Conservation (phyloP, 2,888 invertebrate species). For the Neria commutata region DNA sequence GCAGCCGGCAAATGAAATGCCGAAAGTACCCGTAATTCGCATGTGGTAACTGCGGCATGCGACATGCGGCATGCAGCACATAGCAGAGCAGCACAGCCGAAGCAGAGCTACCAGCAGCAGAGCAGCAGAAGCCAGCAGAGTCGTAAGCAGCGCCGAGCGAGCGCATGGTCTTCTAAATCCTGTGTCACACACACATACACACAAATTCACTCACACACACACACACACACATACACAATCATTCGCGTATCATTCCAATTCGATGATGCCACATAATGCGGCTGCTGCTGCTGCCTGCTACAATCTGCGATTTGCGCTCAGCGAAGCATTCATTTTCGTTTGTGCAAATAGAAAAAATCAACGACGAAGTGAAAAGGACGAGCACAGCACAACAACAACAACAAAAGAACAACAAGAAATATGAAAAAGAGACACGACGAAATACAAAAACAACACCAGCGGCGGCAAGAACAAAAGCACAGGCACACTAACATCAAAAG, state of each 20-base stretch:
- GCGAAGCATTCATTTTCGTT: constrained; percentile 32
- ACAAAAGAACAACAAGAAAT: constrained; percentile 14
- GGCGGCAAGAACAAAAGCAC: constrained; percentile 3
- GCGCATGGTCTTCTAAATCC: constrained; percentile 32
- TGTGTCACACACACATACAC: constrained; percentile 3
- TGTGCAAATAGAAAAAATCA: constrained; percentile 32
- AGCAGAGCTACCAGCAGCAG: constrained; percentile 22
- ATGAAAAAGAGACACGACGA: constrained; percentile 12
- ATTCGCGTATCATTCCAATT: neutral
- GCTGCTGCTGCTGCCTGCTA: neutral
- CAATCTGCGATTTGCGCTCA: constrained; percentile 28
- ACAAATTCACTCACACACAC: too few species aligned
- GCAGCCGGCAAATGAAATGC: constrained; percentile 54
- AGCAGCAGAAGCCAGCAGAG: constrained; percentile 35
- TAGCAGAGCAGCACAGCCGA: constrained; percentile 19
- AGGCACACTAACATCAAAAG: neutral
- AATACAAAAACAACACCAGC: constrained; percentile 8
- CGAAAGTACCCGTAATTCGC: constrained; percentile 53
- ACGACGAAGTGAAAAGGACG: constrained; percentile 14
- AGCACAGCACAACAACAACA: constrained; percentile 16
- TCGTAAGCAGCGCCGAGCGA: constrained; percentile 29
- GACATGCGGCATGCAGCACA: constrained; percentile 46
- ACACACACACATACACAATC: too few species aligned
- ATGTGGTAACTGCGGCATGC: constrained; percentile 36
- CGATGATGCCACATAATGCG: neutral